Conservation (phyloP, 2,888 invertebrate genomes). For the Notodonta ziczac region DNA sequence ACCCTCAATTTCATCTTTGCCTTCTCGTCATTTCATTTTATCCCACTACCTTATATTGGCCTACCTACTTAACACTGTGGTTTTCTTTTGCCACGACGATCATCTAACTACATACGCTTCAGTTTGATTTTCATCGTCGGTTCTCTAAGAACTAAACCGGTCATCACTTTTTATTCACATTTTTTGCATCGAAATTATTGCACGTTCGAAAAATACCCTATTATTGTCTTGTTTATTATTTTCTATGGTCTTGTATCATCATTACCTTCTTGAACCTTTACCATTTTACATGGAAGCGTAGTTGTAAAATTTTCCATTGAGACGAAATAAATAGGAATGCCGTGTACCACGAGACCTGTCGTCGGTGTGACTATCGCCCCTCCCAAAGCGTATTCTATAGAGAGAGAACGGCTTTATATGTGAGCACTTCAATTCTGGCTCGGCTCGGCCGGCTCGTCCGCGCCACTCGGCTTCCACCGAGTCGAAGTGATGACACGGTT, state of each 20-base stretch:
- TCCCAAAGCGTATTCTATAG: slow-evolving; percentile 67
- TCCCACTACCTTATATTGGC: slow-evolving; percentile 66
- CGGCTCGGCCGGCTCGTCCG: slow-evolving; percentile 2
- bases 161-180: slow-evolving; percentile 62
- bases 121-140: slow-evolving; percentile 66
- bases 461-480: not conserved
- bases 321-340: slow-evolving; percentile 29
- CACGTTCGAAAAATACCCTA: slow-evolving; percentile 63
- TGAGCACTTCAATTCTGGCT: slow-evolving; percentile 56
- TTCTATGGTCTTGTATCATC: slow-evolving; percentile 53
- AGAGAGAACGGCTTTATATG: slow-evolving; percentile 61
- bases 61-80: slow-evolving; percentile 71
- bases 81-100: slow-evolving; percentile 65
- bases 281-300: slow-evolving; percentile 78
- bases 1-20: slow-evolving; percentile 74
- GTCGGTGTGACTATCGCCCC: slow-evolving; percentile 79
- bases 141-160: slow-evolving; percentile 72
- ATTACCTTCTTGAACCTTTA: slow-evolving; percentile 60
- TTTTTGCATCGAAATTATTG: slow-evolving; percentile 52
- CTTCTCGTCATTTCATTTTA: slow-evolving; percentile 76
- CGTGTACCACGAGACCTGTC: slow-evolving; percentile 46
- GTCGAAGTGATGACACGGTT: slow-evolving; percentile 39
- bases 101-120: slow-evolving; percentile 73
- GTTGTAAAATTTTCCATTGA: slow-evolving; percentile 60
- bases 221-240: slow-evolving; percentile 55